Evolutionary conservation across 92 coral and sea anemone genomes (phyloP).

Genomic region (Hydrozoanthus gracilis): DNA sequence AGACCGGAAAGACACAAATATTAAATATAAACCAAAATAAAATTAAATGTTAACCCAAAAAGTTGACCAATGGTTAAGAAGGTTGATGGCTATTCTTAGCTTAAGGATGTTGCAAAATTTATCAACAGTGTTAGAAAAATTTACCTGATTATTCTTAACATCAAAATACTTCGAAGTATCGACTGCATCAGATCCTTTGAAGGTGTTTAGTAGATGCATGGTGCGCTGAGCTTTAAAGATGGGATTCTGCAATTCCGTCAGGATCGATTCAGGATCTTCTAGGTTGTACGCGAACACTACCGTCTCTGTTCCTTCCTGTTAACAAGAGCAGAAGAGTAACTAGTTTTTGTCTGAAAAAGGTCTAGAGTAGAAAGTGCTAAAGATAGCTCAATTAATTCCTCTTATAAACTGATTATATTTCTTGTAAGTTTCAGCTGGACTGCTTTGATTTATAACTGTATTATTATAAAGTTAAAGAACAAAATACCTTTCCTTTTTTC

Average conservation of each 20-base stretch:
- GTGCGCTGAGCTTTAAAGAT: slow-evolving; percentile 17
- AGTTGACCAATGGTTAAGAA: too few species aligned
- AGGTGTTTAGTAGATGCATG: slow-evolving; percentile 23
- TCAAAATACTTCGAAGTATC: slow-evolving; percentile 6
- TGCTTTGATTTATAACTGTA: too few species aligned
- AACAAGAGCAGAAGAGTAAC: neutral
- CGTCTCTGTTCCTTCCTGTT: slow-evolving; percentile 10
- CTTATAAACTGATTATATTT: too few species aligned
- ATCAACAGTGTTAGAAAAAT: neutral
- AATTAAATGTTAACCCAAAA: too few species aligned
- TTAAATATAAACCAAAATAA: too few species aligned
- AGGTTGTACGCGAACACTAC: slow-evolving; percentile 1
- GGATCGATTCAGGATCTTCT: slow-evolving; percentile 1
- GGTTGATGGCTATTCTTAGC: neutral
- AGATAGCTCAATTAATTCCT: too few species aligned
- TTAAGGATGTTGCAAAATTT: neutral
- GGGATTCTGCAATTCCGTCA: slow-evolving; percentile 14
- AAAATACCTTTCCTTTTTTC: too few species aligned
- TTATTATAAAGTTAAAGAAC: too few species aligned
- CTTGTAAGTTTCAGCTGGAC: too few species aligned
- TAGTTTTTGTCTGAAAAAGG: too few species aligned
- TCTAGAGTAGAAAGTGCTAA: too few species aligned
- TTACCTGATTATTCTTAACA: slow-evolving; percentile 33
- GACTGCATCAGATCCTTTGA: neutral
- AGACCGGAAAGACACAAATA: too few species aligned